Conservation (phyloP, 2,113 vertebrate species). For the Todiramphus chloris region DNA sequence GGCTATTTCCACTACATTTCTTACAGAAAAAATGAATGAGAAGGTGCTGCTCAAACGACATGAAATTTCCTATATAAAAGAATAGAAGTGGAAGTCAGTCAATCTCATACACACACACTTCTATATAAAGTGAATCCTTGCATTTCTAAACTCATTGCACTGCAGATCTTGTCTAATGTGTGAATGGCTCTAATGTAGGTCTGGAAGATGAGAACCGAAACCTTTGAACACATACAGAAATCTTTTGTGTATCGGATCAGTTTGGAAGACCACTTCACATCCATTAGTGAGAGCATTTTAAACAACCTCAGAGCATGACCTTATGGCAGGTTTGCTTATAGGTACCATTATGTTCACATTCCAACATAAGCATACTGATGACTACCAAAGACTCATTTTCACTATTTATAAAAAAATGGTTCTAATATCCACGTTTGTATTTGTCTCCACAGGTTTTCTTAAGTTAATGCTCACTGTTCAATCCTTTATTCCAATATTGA, state of each 20-base stretch:
- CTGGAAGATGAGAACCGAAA: neutral
- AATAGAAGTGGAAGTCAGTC: neutral
- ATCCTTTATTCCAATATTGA: neutral
- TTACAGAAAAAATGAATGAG: slow-evolving; percentile 2
- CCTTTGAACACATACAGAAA: neutral
- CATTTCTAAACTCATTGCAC: neutral
- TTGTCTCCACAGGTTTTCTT: neutral
- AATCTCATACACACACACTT: neutral
- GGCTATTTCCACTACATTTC: neutral
- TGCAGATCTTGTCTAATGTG: neutral
- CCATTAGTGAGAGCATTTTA: neutral
- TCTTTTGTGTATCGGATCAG: neutral
- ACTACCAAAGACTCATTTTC: neutral
- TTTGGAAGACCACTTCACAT: neutral
- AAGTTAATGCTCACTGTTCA: neutral
- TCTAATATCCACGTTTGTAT: neutral
- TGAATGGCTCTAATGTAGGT: neutral
- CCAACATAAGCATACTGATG: neutral
- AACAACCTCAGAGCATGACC: neutral
- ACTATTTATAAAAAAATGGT: neutral
- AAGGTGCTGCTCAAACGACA: slow-evolving; percentile 1
- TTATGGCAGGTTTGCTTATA: neutral
- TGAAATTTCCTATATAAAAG: neutral
- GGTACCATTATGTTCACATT: neutral
- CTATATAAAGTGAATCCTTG: neutral